Evolutionary conservation across 2,888 invertebrate genomes (phyloP), one percentile per base, ranked within the genome.

Genomic region (Mimas tiliae): DNA sequence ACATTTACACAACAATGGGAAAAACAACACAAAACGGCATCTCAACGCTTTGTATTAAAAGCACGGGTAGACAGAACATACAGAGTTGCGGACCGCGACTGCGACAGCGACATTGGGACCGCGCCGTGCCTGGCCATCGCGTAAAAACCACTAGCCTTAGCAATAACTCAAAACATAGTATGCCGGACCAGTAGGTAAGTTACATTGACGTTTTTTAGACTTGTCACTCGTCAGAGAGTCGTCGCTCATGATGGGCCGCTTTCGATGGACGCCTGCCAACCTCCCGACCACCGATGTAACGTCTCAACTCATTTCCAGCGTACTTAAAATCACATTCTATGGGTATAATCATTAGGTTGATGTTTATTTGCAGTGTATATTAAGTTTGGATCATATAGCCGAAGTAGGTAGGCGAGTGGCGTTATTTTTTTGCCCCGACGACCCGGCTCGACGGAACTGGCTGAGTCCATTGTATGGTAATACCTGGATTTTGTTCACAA

Each of bases 401-500:
- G 68, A 69, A 67, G 64, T 65, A 70, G 74, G 74, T 76, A 77
- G 72, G 82, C 84, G 75, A 85, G 88, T 89, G 89, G 88, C 88
- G 85, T 89, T 91, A 90, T 93, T 93, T 93, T 93, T 93, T 92
- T 92, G 92, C 87, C 91, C 85, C 89, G 79, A 73, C 91, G 93
- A 91, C 91, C 92, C 89, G 91, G 86, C 89, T 83, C 91, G 85
- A 85, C 91, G 92, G 91, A 91, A 91, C 91, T 86, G 90, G 86
- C 88, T 88, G 81, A 66, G 83, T 82, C 92, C 87, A 93, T 93
- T 93, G 93, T 93, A 93, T 93, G 93, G 86, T 93, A 93, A 93
- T 93, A 85, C 86, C 89, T 83, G 93, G 92, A 93, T 93, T 93
- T 91, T 84, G 91, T 93, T 91, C 91, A 88, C 93, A 93, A 93